These are phyloP conservation scores for Macropus fuliginosus DNA, from an alignment of 2,797 vertebrate species.

Conservation along the genomic window DNA sequence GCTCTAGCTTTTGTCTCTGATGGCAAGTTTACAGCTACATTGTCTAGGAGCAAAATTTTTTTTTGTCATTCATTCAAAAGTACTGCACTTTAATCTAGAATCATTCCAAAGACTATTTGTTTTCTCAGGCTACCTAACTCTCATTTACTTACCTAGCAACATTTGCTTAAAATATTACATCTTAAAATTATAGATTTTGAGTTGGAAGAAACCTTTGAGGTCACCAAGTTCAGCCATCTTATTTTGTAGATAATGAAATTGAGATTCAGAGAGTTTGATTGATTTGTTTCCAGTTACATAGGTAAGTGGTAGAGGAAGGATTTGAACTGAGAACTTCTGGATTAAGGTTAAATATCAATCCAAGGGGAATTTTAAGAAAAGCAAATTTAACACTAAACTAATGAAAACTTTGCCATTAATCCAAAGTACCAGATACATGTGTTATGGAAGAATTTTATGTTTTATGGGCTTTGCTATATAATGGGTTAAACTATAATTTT, in stretches of 20 bases:
- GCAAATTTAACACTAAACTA: conserved; percentile 5
- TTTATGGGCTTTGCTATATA: conserved; percentile 14
- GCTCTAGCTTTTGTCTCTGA: background rate
- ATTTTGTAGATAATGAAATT: background rate
- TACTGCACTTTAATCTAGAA: conserved; percentile 8
- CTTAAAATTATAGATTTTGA: background rate
- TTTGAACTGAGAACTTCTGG: background rate
- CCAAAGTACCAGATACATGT: background rate
- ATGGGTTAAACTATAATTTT: background rate
- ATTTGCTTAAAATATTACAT: conserved; percentile 32
- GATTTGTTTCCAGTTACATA: background rate
- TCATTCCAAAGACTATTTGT: conserved; percentile 21
- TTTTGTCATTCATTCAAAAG: conserved; percentile 42
- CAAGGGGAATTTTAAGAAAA: conserved; percentile 7
- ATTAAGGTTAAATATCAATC: background rate
- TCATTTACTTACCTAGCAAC: conserved; percentile 7
- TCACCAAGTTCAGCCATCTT: background rate
- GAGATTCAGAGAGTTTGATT: background rate
- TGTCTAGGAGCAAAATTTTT: background rate
- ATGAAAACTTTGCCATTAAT: conserved; percentile 18
- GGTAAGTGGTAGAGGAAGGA: background rate
- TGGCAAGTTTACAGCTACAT: background rate
- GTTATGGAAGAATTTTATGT: conserved; percentile 16
- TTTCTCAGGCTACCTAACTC: conserved; percentile 1
- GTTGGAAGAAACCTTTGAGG: background rate